Percentiles rank a stretch among this genome's conserved stretches.
Evolutionary conservation across 2,113 vertebrate species (phyloP).

Genomic region (Australoheros scitulus): DNA sequence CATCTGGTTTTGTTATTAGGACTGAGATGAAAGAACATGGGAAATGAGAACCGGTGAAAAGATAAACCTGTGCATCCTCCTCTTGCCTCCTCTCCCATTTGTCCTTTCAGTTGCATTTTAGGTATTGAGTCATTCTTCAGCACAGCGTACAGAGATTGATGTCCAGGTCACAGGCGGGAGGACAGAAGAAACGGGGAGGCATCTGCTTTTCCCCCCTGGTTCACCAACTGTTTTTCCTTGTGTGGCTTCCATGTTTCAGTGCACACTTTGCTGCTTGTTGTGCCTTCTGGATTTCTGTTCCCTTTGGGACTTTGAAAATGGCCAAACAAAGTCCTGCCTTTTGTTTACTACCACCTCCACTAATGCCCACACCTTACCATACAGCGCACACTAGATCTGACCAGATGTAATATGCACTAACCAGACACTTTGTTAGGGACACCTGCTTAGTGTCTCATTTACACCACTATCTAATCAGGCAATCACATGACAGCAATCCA

Average conservation of each 20-base stretch:
- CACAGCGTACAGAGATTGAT: background rate
- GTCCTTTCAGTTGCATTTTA: background rate
- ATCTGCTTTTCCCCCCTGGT: too few relatives aligned
- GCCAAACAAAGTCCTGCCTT: background rate
- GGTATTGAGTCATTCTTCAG: background rate
- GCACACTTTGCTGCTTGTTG: background rate
- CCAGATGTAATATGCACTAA: background rate
- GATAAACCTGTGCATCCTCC: background rate
- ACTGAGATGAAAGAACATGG: too few relatives aligned
- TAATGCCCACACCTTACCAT: background rate
- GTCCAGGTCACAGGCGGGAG: background rate
- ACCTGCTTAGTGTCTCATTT: background rate
- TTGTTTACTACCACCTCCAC: background rate
- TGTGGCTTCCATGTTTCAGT: background rate
- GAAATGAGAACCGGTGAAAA: too few relatives aligned
- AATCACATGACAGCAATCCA: background rate
- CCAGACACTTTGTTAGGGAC: background rate
- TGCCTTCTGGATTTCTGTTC: too few relatives aligned
- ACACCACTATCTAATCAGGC: background rate
- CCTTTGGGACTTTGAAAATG: background rate
- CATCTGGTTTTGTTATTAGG: too few relatives aligned
- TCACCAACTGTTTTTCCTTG: too few relatives aligned
- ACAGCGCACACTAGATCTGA: background rate
- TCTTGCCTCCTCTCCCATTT: background rate
- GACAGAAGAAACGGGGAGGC: background rate